Evolutionary conservation across 1,140 invertebrate genomes (phyloP), one percentile per base, ranked within the genome.

Genomic region (Aphaenogaster rudis): DNA sequence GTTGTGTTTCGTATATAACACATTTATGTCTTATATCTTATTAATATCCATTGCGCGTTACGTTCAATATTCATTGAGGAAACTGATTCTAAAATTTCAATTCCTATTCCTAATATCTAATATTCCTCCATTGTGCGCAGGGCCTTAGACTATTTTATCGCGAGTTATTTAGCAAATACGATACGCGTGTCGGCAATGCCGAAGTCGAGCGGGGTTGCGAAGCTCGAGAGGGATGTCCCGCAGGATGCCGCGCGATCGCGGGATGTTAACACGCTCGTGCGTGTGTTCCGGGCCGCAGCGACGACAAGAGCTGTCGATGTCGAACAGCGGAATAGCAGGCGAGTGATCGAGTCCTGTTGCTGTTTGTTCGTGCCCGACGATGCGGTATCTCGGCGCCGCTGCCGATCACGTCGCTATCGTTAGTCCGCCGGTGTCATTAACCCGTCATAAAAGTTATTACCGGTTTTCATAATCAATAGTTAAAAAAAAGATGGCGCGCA

Each of bases 251-350:
- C 15, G 50, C 66, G 21, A 57, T 57, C 52, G 67, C 67, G 67
- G 21, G 17, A n/a, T 72, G 79, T 82, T 72, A 72, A 82, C 66
- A 81, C 64, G 48, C 39, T 54, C 48, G 28, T 64, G 66, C 67
- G 80, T 36, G 66, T 59, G 52, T 82, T 45, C 71, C 66, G 13
- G 39, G 0, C 8, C 11, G 33, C 13, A 52, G 21, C 50, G 2
- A 39, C 52, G 66, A 80, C 33, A 39, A 69, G 63, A 42, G 17
- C 52, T 42, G 64, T 54, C 21, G 28, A 59, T 72, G 42, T 82
- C 67, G 42, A 82, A 82, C 67, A 78, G 15, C 45, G 17, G 54
- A 57, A 57, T n/a, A 59, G 21, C 8, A 7, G n/a, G 15, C 64
- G 63, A 69, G 48, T 59, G 74, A 78, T 63, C 64, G 59, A 50